Evolutionary conservation across 2,113 vertebrate species (phyloP).

Genomic region (Sialia sialis): DNA sequence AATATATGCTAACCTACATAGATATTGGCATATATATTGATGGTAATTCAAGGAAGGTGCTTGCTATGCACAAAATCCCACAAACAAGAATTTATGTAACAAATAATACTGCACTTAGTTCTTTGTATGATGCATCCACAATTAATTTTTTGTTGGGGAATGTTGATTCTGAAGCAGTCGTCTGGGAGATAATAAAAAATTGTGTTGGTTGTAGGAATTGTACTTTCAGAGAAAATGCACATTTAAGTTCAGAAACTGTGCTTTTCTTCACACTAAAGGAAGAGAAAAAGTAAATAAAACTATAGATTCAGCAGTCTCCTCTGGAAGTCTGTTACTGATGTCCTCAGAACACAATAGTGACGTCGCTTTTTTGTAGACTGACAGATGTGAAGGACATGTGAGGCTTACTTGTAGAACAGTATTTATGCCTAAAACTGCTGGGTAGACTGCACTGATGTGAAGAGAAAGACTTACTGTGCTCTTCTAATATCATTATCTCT

Average conservation of each 20-base stretch:
- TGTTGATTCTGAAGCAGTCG: neutral
- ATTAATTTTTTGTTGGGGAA: neutral
- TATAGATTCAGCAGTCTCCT: neutral
- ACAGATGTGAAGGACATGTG: neutral
- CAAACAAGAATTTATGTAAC: neutral
- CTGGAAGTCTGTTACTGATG: neutral
- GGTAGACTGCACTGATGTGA: conserved; percentile 8
- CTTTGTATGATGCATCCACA: neutral
- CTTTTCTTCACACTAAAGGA: neutral
- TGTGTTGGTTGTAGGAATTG: neutral
- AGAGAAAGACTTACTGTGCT: neutral
- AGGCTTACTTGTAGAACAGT: neutral
- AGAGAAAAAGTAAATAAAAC: neutral
- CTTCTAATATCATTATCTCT: conserved; percentile 2
- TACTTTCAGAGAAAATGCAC: neutral
- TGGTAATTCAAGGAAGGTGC: neutral
- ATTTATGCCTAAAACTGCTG: neutral
- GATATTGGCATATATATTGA: neutral
- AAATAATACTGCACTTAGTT: neutral
- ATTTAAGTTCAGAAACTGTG: neutral
- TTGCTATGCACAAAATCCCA: neutral
- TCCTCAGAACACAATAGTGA: neutral
- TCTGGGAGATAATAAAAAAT: neutral
- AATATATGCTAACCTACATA: neutral
- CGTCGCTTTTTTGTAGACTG: neutral